These are phyloP conservation scores for Dysidea cf. avara DNA, from an alignment of 37 sponge, comb jelly and placozoan species.

Conservation along the genomic window DNA sequence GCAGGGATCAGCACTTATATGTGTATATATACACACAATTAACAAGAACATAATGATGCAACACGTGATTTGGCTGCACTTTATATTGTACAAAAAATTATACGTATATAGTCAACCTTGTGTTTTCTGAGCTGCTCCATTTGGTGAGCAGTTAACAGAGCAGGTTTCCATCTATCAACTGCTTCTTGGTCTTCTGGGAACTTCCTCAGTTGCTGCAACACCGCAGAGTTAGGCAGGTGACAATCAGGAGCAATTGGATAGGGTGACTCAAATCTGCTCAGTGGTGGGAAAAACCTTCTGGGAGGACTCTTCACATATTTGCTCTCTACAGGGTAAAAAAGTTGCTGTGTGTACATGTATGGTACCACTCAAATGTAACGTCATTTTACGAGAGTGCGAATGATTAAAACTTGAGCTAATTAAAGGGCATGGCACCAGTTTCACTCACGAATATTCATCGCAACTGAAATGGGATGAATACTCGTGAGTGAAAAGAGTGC, in stretches of 20 bases:
- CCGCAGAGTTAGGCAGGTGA: conserved; percentile 69
- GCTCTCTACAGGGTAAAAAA: conserved; percentile 18
- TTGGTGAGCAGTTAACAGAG: conserved; percentile 40
- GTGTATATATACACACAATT: too few species aligned
- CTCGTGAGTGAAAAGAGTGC: too few species aligned
- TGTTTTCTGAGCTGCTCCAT: conserved; percentile 2
- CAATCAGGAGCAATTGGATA: conserved; percentile 79
- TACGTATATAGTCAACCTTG: neutral
- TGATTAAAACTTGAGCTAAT: too few species aligned
- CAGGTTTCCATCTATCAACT: conserved; percentile 58
- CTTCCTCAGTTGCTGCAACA: conserved; percentile 56
- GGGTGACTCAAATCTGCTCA: conserved; percentile 68
- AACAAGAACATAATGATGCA: neutral
- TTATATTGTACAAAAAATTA: neutral
- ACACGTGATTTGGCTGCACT: neutral
- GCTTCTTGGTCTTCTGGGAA: conserved; percentile 44
- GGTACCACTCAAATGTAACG: too few species aligned
- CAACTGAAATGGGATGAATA: too few species aligned
- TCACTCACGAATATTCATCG: too few species aligned
- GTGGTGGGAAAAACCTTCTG: conserved; percentile 68
- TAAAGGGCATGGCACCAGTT: too few species aligned
- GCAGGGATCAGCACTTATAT: too few species aligned
- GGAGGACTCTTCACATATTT: conserved; percentile 41
- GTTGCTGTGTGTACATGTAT: neutral
- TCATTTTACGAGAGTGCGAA: neutral